Evolutionary conservation across 2,888 invertebrate species (phyloP), one percentile per base, ranked within the genome.

Genomic region (Rutpela maculata): DNA sequence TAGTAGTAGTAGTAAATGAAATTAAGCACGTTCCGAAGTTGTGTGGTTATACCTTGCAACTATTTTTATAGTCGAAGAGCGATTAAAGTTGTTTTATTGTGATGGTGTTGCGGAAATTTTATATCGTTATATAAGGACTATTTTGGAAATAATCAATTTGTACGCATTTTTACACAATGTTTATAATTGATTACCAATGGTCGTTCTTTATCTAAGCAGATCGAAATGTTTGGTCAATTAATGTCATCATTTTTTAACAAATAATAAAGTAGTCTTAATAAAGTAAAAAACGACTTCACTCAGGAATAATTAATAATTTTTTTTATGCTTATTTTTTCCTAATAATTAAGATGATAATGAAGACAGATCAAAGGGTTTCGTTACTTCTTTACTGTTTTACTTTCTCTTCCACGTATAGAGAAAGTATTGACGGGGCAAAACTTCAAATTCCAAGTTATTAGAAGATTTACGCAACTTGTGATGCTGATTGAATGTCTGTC

Each of bases 191-290:
- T 50, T 50, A 50, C n/a, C 5, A n/a, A 17, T 15, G 15, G 50
- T 50, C n/a, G 50, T 50, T 50, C n/a, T 50, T n/a, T 50, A 12
- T 50, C 15, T n/a, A 6, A 4, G n/a, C 12, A 50, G 22, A 4
- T 50, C n/a, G 50, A 50, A 50, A 50, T 50, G n/a, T 6, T 50
- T 50, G 6, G 50, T n/a, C 1, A n/a, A n/a, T 50, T 50, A 15
- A 50, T 50, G n/a, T 50, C n/a, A 50, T 50, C 43, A 50, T 50
- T 50, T 50, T 50, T 50, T 50, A 50, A 43, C 43, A 43, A 38
- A 5, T 11, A 38, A 11, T 7, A 1, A 26, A 26, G 22, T 26
- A 4, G 2, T 26, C 2, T 26, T 26, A 26, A 26, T 26, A 26
- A 26, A 26, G 1, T 26, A 26, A 3, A 26, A n/a, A 26, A 26